These are phyloP conservation scores for Eurytoma californica DNA, from an alignment of 2,888 invertebrate species.

Conservation along the genomic window DNA sequence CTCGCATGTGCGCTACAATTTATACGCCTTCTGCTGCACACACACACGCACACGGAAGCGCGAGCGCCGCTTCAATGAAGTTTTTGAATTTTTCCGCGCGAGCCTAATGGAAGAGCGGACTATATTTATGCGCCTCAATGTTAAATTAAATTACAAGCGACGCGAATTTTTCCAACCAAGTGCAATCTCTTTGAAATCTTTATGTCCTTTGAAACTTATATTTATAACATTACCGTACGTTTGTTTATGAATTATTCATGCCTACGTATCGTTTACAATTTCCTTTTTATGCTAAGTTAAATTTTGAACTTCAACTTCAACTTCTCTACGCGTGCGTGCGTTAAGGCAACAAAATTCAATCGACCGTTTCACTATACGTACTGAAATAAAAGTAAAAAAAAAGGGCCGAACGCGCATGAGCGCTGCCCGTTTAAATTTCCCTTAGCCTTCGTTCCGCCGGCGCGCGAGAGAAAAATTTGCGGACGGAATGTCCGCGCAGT, in stretches of 20 bases:
- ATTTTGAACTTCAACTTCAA: no score
- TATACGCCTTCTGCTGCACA: constrained; percentile 5
- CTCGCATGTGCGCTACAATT: constrained; percentile 53
- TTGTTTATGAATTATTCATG: background rate
- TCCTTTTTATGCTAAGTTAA: no score
- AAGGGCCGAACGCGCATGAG: background rate
- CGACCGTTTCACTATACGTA: background rate
- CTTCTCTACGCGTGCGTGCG: no score
- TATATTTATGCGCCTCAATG: constrained; percentile 25
- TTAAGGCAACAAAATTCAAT: background rate
- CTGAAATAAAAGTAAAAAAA: background rate
- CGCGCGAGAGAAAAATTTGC: constrained; percentile 5
- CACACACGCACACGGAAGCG: constrained; percentile 5
- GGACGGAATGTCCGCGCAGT: constrained; percentile 21
- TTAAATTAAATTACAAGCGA: constrained; percentile 9
- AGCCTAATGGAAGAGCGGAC: constrained; percentile 1
- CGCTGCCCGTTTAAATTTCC: constrained; percentile 16
- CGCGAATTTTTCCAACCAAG: background rate
- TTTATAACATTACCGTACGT: no score
- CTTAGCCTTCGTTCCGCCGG: constrained; percentile 7
- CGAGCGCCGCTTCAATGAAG: constrained; percentile 37
- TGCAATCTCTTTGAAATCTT: background rate
- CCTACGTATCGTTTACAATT: background rate
- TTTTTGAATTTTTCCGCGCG: constrained; percentile 31
- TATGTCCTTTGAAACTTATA: no score